Evolutionary conservation across 64 coral and sea anemone genomes (phyloP).

Genomic region (Pocillopora damicornis): DNA sequence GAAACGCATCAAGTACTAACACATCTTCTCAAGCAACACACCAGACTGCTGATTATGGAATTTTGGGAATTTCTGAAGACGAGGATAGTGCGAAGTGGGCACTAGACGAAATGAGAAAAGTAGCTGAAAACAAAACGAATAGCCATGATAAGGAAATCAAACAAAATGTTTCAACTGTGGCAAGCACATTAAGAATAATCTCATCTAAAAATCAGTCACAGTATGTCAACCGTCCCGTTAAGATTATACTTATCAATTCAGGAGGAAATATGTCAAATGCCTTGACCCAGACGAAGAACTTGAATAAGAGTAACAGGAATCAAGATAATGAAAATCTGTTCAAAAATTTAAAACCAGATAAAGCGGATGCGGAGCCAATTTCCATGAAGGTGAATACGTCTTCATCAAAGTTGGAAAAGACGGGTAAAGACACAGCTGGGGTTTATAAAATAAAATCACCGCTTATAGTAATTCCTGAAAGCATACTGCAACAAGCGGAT

Average conservation of each 20-base stretch:
- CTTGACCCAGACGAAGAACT: too few relatives aligned
- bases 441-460: too few relatives aligned
- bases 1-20: background rate
- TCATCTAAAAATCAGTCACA: background rate
- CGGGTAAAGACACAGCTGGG: too few relatives aligned
- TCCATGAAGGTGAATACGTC: too few relatives aligned
- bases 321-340: too few relatives aligned
- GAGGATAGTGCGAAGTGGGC: conserved; percentile 67
- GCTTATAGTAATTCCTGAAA: too few relatives aligned
- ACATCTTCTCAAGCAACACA: background rate
- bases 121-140: background rate
- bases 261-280: background rate
- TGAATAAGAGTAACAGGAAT: too few relatives aligned
- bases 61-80: conserved; percentile 54
- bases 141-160: background rate
- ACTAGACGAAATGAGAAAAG: conserved; percentile 1
- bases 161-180: background rate
- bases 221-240: background rate
- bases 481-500: too few relatives aligned
- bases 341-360: too few relatives aligned
- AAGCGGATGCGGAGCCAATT: too few relatives aligned
- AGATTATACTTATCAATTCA: background rate
- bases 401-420: too few relatives aligned
- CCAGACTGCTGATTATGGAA: conserved; percentile 19
- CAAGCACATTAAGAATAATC: background rate